These are phyloP conservation scores for Glomeris maerens DNA, from an alignment of 1,140 invertebrate genomes.

Conservation along the genomic window DNA sequence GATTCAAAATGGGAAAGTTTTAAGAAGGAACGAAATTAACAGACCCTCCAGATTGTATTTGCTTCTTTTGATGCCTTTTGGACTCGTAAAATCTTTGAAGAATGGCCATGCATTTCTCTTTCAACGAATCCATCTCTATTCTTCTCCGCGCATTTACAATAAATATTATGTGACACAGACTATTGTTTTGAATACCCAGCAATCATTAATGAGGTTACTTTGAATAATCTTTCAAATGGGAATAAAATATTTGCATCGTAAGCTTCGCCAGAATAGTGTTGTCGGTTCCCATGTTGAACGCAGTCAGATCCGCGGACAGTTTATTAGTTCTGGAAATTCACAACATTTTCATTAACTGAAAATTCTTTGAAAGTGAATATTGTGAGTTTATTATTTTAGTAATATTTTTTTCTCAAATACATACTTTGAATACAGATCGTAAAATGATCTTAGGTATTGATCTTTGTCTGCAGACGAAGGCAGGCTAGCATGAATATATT, in stretches of 20 bases:
- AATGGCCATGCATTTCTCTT: constrained; percentile 53
- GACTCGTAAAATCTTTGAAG: constrained; percentile 80
- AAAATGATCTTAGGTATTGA: constrained; percentile 72
- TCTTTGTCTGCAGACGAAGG: constrained; percentile 65
- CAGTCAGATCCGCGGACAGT: constrained; percentile 51
- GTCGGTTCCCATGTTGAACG: constrained; percentile 65
- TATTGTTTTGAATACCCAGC: background rate
- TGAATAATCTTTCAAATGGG: constrained; percentile 61
- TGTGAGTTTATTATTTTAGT: no score
- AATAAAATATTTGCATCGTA: constrained; percentile 66
- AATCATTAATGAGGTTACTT: constrained; percentile 34
- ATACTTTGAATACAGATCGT: constrained; percentile 72
- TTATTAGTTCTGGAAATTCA: constrained; percentile 44
- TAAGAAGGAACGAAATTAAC: constrained; percentile 17
- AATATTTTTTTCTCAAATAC: no score
- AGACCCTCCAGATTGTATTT: constrained; percentile 52
- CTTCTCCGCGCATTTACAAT: constrained; percentile 24
- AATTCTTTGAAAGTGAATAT: no score
- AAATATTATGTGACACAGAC: background rate
- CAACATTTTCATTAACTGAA: no score
- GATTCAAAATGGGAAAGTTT: background rate
- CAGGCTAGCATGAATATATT: constrained; percentile 63
- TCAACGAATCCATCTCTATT: constrained; percentile 58
- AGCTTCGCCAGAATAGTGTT: constrained; percentile 62
- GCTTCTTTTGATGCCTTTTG: constrained; percentile 89